Percentiles rank a stretch among this genome's conserved stretches.
Evolutionary conservation across 2,888 invertebrate species (phyloP).

Genomic region (Lymantria dispar): DNA sequence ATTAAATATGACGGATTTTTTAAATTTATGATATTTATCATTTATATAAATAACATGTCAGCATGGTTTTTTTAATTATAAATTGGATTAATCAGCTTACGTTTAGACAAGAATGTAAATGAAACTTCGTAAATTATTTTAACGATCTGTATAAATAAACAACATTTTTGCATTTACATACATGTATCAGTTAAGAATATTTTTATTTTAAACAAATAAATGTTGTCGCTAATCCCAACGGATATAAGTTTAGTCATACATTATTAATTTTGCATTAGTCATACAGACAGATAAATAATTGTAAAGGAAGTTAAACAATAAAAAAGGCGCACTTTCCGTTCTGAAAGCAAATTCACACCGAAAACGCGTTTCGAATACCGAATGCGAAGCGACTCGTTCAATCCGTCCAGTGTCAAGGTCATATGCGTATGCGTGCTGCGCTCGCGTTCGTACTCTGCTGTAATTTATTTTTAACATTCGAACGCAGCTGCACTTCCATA

Average conservation of each 20-base stretch:
- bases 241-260: neutral
- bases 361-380: slow-evolving; percentile 5
- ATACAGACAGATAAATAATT: neutral
- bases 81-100: neutral
- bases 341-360: slow-evolving; percentile 2
- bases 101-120: neutral
- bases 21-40: neutral
- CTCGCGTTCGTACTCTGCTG: slow-evolving; percentile 36
- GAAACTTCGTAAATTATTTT: too few species aligned
- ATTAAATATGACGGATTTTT: slow-evolving; percentile 1
- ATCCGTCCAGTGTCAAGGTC: slow-evolving; percentile 58
- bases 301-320: neutral
- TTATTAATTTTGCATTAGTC: too few species aligned
- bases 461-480: slow-evolving; percentile 37
- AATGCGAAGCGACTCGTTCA: slow-evolving; percentile 10
- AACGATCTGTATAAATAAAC: too few species aligned
- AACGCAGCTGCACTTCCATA: slow-evolving; percentile 26
- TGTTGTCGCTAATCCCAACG: neutral
- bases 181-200: neutral
- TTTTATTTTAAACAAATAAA: neutral
- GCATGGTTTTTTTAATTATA: neutral
- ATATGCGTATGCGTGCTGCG: slow-evolving; percentile 45
- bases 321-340: slow-evolving; percentile 5
- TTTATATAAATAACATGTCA: slow-evolving; percentile 3
- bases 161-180: too few species aligned